phyloP scores from a whole-genome alignment of 1,140 invertebrate species.

The Drosophila repleta region DNA sequence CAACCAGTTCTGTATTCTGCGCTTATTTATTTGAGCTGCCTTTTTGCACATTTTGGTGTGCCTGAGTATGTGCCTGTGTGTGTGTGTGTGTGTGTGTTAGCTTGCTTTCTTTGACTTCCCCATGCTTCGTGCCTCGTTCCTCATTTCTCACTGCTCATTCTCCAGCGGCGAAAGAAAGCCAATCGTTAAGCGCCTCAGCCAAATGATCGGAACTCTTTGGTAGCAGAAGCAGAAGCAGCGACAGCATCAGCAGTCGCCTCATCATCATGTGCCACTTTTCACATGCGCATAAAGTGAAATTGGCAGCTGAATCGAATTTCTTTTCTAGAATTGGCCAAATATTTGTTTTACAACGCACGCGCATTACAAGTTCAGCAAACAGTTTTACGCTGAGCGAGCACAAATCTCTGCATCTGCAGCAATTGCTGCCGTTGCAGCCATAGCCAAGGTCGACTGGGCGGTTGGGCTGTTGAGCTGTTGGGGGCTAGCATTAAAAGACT shows the following conservation, averaged over 20 bases:
- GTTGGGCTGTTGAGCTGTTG: constrained; percentile 45
- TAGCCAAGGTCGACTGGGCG: constrained; percentile 58
- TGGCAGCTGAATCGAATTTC: constrained; percentile 49
- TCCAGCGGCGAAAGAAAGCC: constrained; percentile 61
- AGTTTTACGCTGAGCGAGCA: constrained; percentile 25
- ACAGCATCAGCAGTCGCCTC: constrained; percentile 29
- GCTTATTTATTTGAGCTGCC: constrained; percentile 69
- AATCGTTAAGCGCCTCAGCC: constrained; percentile 61
- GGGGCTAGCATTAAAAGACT: constrained; percentile 65
- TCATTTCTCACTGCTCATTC: constrained; percentile 20
- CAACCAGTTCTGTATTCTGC: constrained; percentile 68
- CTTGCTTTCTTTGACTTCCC: constrained; percentile 44
- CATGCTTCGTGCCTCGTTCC: constrained; percentile 12
- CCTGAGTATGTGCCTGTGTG: constrained; percentile 18
- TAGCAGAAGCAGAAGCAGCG: constrained; percentile 16
- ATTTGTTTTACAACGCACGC: neutral
- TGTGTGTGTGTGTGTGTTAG: constrained; percentile 5
- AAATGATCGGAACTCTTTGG: constrained; percentile 73
- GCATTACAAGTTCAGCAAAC: neutral
- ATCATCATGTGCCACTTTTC: constrained; percentile 80
- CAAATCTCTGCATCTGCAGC: constrained; percentile 10
- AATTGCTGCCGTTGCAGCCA: constrained; percentile 18
- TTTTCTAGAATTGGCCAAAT: constrained; percentile 47
- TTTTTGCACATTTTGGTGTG: constrained; percentile 61
- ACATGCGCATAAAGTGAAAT: constrained; percentile 79